Base-by-base conservation (phyloP, 2,113 vertebrate species). In the Pogona vitticeps region DNA sequence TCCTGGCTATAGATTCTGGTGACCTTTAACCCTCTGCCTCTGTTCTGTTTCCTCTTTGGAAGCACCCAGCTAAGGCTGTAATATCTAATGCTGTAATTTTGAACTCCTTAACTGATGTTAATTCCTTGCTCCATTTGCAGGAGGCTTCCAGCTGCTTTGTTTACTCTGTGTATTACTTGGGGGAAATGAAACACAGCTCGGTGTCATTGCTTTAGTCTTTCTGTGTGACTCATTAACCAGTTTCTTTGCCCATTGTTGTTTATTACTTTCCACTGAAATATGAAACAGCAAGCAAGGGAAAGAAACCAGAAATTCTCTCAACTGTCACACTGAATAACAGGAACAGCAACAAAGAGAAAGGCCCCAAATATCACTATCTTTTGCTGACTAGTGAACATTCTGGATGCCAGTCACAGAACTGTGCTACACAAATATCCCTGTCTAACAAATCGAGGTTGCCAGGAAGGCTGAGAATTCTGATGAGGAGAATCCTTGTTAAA, bases 161-260 rank as follows among this genome's bases (percentile, higher is more conserved):
- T 76, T 86, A 67, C 79, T 76, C 61, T 28, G 3, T 38, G 33
- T 26, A 79, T n/a, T 85, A 13, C 0, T 0, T 52, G 73, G 18
- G 1, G 83, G 10, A 59, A 46, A 82, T 31, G 65, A 92, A 42
- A 87, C 46, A 82, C 38, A 33, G 33, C 61, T 78, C 88, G 38
- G 67, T 67, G 20, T 31, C 31, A 89, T 89, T 88, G 86, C 26
- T 86, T 90, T 33, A 79, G 18, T 79, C 89, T 88, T 86, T 89
- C 79, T 31, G 82, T 28, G 87, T 88, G 61, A 93, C 10, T 65
- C 87, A 81, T 46, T 83, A 42, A 63, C 17, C 85, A 90, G 88
- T 88, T 81, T 86, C 76, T 87, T 12, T 17, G 80, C 82, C 67
- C 6, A 61, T 6, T 21, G 72, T n/a, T n/a, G n/a, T 38, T 58